Conservation (phyloP, 2,888 invertebrate species). For the Lottia gigantea region DNA sequence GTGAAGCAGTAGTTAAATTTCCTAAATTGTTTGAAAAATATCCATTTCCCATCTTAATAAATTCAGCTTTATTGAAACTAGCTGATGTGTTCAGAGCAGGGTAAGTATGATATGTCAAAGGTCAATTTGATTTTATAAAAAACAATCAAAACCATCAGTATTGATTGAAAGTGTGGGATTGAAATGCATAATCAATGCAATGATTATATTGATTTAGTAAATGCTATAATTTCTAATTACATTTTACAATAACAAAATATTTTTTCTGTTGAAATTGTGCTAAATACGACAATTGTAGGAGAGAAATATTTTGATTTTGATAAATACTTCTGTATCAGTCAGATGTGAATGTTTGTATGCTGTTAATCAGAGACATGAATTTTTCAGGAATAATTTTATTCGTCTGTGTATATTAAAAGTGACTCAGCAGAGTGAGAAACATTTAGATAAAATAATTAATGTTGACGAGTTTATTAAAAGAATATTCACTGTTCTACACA, state of each 20-base stretch:
- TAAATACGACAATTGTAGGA: too few species aligned
- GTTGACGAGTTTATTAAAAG: slow-evolving; percentile 92
- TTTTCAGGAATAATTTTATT: slow-evolving; percentile 84
- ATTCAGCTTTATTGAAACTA: slow-evolving; percentile 92
- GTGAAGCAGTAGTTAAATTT: slow-evolving; percentile 95
- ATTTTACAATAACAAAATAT: too few species aligned
- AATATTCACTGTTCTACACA: slow-evolving; percentile 93
- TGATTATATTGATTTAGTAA: too few species aligned
- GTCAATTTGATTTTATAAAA: background rate
- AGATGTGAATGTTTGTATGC: too few species aligned
- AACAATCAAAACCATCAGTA: background rate
- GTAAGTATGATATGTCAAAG: slow-evolving; percentile 63
- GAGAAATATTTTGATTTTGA: too few species aligned
- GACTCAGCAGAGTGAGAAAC: slow-evolving; percentile 94
- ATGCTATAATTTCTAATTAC: too few species aligned
- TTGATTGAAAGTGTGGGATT: too few species aligned
- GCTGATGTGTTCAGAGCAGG: slow-evolving; percentile 92
- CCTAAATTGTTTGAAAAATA: slow-evolving; percentile 95
- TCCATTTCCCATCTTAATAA: slow-evolving; percentile 96
- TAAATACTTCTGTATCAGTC: too few species aligned
- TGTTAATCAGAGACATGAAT: background rate
- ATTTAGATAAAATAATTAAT: slow-evolving; percentile 92
- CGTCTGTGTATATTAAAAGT: slow-evolving; percentile 92
- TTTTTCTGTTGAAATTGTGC: too few species aligned
- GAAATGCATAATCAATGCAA: too few species aligned